These are phyloP conservation scores for Amphimallon solstitiale DNA, from an alignment of 2,888 invertebrate genomes.

Conservation along the genomic window DNA sequence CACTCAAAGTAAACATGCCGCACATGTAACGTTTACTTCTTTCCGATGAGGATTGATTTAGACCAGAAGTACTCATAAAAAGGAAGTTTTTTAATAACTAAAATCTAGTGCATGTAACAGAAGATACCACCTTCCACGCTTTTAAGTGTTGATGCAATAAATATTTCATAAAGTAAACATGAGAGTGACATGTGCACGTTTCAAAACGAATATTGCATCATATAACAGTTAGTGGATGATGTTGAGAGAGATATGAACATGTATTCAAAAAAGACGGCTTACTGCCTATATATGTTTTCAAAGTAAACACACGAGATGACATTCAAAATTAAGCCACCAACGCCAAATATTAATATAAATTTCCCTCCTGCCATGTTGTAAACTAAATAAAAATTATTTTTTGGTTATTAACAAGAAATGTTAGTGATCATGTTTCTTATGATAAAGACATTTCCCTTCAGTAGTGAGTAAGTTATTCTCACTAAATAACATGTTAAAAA, in stretches of 20 bases:
- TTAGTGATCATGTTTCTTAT: no score
- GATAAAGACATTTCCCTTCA: no score
- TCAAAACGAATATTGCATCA: slow-evolving; percentile 11
- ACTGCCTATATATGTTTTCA: background rate
- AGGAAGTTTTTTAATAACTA: background rate
- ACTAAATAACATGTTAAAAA: no score
- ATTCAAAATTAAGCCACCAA: background rate
- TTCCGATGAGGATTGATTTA: slow-evolving; percentile 26
- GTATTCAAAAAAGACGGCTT: background rate
- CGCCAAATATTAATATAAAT: background rate
- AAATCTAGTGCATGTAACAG: background rate
- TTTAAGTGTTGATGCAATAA: slow-evolving; percentile 9
- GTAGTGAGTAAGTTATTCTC: no score
- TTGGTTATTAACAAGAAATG: no score
- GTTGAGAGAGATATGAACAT: slow-evolving; percentile 6
- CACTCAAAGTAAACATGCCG: slow-evolving; percentile 4
- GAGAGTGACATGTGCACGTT: slow-evolving; percentile 10
- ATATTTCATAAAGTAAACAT: slow-evolving; percentile 8
- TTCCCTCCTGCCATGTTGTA: no score
- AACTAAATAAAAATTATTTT: no score
- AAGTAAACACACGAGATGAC: slow-evolving; percentile 6
- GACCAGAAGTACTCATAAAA: slow-evolving; percentile 19
- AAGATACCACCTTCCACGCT: background rate
- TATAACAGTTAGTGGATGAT: slow-evolving; percentile 8
- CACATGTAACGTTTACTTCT: slow-evolving; percentile 6